A percentile compares a stretch with the other conserved stretches of the same genome.
phyloP scores from a whole-genome alignment of 1,140 invertebrate genomes.

The Acromyrmex echinatior region DNA sequence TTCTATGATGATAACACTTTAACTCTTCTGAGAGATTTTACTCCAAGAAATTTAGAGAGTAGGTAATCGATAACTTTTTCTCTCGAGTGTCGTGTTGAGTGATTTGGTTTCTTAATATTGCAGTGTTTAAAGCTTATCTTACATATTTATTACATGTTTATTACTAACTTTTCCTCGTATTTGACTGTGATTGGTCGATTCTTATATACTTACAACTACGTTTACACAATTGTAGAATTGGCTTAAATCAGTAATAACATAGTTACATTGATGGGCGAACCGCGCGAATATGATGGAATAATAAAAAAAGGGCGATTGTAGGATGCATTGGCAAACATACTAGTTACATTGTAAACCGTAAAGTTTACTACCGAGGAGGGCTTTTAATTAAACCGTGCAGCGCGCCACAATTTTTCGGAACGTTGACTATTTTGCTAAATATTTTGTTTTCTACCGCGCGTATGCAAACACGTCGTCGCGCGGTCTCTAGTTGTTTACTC shows the following conservation, averaged over 20 bases:
- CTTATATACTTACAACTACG: no score
- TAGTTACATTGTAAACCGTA: slow-evolving; percentile 17
- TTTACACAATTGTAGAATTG: no score
- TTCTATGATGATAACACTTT: no score
- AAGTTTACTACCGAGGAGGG: slow-evolving; percentile 20
- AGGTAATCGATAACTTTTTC: background rate
- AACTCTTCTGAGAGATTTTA: no score
- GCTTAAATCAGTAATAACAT: background rate
- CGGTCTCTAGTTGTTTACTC: slow-evolving; percentile 35
- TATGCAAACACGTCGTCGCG: background rate
- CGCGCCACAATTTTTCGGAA: slow-evolving; percentile 39
- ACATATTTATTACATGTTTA: no score
- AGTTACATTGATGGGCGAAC: background rate
- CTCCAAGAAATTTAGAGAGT: no score
- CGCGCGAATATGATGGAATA: background rate
- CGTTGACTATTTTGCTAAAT: slow-evolving; percentile 42
- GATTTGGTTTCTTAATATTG: background rate
- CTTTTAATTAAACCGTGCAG: slow-evolving; percentile 49
- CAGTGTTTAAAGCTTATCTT: background rate
- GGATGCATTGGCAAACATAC: slow-evolving; percentile 22
- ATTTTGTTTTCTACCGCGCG: slow-evolving; percentile 33
- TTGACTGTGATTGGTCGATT: no score
- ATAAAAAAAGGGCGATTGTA: background rate
- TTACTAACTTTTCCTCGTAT: no score
- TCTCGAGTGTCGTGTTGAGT: no score